phyloP scores from a whole-genome alignment of 2,113 vertebrate genomes.

The Gobiocypris rarus region DNA sequence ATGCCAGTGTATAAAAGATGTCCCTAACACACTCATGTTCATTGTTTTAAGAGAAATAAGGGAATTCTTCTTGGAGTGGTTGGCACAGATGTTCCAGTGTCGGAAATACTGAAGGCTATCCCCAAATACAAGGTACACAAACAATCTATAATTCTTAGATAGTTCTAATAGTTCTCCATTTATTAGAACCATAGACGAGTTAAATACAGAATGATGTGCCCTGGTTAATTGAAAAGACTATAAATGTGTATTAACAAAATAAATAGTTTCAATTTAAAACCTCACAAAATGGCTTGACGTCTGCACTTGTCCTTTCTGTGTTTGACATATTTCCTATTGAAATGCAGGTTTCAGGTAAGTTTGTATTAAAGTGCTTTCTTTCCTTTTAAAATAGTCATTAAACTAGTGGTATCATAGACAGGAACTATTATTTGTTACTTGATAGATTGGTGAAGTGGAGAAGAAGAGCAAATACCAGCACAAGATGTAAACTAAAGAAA shows the following conservation, averaged over 20 bases:
- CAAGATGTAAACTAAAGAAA: too few relatives aligned
- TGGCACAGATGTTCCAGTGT: conserved; percentile 96
- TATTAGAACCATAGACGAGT: neutral
- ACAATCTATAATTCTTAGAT: neutral
- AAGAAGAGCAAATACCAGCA: too few relatives aligned
- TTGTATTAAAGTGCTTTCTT: neutral
- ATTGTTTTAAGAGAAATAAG: conserved; percentile 83
- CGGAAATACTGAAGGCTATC: conserved; percentile 95
- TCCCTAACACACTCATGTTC: neutral
- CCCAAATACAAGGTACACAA: conserved; percentile 96
- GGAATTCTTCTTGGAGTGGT: conserved; percentile 97
- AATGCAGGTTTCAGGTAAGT: neutral
- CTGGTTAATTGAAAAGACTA: too few relatives aligned
- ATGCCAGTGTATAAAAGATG: neutral
- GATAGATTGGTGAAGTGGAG: too few relatives aligned
- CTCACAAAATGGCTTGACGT: neutral
- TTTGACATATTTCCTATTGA: neutral
- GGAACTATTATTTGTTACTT: too few relatives aligned
- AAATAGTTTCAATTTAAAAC: too few relatives aligned
- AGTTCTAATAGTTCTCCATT: neutral
- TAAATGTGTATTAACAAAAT: too few relatives aligned
- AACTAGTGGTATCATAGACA: too few relatives aligned
- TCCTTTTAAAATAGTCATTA: neutral
- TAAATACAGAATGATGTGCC: too few relatives aligned
- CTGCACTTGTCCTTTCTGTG: neutral